These are phyloP conservation scores for Stenodema calcarata DNA, from an alignment of 2,888 invertebrate species.

Conservation along the genomic window DNA sequence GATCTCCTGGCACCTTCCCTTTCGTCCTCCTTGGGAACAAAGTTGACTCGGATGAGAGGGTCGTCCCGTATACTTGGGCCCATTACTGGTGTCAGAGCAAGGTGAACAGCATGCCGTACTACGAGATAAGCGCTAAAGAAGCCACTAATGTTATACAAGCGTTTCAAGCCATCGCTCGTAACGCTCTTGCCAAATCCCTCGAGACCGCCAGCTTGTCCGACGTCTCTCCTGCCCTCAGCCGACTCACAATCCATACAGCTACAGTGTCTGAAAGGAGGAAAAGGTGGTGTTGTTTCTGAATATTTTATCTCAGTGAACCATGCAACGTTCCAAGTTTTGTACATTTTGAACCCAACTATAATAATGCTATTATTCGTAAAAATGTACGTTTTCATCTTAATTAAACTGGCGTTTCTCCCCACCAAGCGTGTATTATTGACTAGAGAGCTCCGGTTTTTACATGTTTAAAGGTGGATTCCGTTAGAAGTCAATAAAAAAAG, in stretches of 20 bases:
- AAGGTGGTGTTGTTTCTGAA: background rate
- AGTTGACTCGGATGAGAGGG: conserved; percentile 88
- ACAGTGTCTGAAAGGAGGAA: background rate
- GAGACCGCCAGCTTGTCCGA: conserved; percentile 83
- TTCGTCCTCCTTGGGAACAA: conserved; percentile 99
- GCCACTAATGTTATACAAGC: conserved; percentile 98
- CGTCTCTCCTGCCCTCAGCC: conserved; percentile 97
- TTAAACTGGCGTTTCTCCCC: too few relatives aligned
- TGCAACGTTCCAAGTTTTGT: too few relatives aligned
- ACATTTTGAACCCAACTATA: too few relatives aligned
- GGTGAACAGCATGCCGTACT: conserved; percentile 94
- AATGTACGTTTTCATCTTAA: too few relatives aligned
- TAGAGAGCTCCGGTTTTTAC: too few relatives aligned
- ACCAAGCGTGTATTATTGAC: too few relatives aligned
- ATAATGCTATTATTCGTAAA: too few relatives aligned
- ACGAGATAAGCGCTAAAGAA: conserved; percentile 99
- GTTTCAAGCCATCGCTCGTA: conserved; percentile 97
- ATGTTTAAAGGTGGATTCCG: too few relatives aligned
- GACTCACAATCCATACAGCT: conserved; percentile 65
- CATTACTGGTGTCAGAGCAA: conserved; percentile 99
- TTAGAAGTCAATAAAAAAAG: too few relatives aligned
- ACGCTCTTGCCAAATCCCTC: conserved; percentile 89
- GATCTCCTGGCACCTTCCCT: conserved; percentile 99
- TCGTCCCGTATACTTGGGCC: conserved; percentile 87
- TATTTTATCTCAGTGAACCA: too few relatives aligned